Percentiles rank a stretch among this genome's conserved stretches.
phyloP scores from a whole-genome alignment of 1,140 invertebrate genomes.

The Phocides pigmalion region DNA sequence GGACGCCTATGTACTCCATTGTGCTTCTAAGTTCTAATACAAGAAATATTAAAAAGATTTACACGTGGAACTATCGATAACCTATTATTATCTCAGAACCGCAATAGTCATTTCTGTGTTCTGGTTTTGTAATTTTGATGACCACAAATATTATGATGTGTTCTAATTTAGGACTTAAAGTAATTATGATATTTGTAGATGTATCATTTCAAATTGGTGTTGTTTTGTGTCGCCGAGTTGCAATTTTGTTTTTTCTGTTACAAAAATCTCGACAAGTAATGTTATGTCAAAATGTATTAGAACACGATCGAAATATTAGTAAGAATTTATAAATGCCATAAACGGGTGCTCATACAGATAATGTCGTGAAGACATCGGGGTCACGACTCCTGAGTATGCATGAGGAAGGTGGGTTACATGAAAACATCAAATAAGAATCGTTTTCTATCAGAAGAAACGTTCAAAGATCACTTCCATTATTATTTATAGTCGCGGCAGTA shows the following conservation, averaged over 20 bases:
- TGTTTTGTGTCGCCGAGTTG: neutral
- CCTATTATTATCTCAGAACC: too few relatives aligned
- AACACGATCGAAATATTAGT: neutral
- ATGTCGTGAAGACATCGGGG: constrained; percentile 22
- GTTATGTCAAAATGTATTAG: constrained; percentile 2
- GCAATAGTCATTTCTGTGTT: too few relatives aligned
- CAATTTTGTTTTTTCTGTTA: too few relatives aligned
- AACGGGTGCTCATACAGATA: constrained; percentile 19
- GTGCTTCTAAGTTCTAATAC: too few relatives aligned
- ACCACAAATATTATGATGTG: too few relatives aligned
- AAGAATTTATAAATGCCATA: constrained; percentile 27
- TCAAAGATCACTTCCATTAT: constrained; percentile 32
- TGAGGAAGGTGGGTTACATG: constrained; percentile 25
- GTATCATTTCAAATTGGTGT: too few relatives aligned
- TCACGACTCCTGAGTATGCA: constrained; percentile 31
- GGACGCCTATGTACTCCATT: too few relatives aligned
- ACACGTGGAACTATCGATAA: too few relatives aligned
- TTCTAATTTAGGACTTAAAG: too few relatives aligned
- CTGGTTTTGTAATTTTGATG: too few relatives aligned
- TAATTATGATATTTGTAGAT: too few relatives aligned
- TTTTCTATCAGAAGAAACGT: constrained; percentile 32
- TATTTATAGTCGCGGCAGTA: constrained; percentile 28
- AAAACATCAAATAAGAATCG: constrained; percentile 32
- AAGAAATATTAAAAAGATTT: too few relatives aligned
- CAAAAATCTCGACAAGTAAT: neutral